A percentile compares a stretch with the other conserved stretches of the same genome.
Conservation (phyloP, 1,140 invertebrate species). For the Heliothis virescens region DNA sequence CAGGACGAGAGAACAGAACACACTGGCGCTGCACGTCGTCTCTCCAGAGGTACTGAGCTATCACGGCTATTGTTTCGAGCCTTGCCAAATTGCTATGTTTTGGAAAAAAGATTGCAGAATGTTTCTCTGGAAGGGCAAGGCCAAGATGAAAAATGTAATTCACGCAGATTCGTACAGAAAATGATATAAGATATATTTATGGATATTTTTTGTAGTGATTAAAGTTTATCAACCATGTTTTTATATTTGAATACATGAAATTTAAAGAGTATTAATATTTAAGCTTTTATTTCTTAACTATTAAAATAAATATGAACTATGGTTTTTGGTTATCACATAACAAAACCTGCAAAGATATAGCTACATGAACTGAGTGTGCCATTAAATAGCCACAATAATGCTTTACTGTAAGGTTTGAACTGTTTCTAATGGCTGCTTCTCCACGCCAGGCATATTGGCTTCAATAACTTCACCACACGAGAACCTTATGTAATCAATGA, state of each 20-base stretch:
- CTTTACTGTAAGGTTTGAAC: constrained; percentile 88
- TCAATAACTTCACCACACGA: constrained; percentile 91
- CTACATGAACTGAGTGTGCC: constrained; percentile 21
- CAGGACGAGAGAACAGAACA: constrained; percentile 77
- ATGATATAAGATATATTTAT: constrained; percentile 40
- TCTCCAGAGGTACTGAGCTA: constrained; percentile 76
- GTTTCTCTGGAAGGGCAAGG: constrained; percentile 88
- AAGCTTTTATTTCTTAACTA: constrained; percentile 50
- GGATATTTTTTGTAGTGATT: constrained; percentile 24
- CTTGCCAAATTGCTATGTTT: constrained; percentile 79
- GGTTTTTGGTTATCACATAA: constrained; percentile 42
- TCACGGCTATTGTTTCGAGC: constrained; percentile 78
- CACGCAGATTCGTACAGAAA: constrained; percentile 62
- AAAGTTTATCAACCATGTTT: constrained; percentile 44
- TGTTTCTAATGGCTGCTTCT: constrained; percentile 86
- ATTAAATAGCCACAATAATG: constrained; percentile 41
- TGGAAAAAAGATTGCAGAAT: constrained; percentile 90
- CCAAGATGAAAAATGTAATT: constrained; percentile 66
- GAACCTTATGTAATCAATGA: constrained; percentile 94
- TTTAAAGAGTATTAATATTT: constrained; percentile 37
- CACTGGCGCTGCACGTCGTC: constrained; percentile 77
- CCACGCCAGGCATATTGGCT: constrained; percentile 73
- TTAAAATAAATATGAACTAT: constrained; percentile 53
- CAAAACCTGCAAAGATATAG: constrained; percentile 22
- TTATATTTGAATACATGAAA: constrained; percentile 39